Evolutionary conservation across 2,113 vertebrate genomes (phyloP), one percentile per base, ranked within the genome.

Genomic region (Gobiocypris rarus): DNA sequence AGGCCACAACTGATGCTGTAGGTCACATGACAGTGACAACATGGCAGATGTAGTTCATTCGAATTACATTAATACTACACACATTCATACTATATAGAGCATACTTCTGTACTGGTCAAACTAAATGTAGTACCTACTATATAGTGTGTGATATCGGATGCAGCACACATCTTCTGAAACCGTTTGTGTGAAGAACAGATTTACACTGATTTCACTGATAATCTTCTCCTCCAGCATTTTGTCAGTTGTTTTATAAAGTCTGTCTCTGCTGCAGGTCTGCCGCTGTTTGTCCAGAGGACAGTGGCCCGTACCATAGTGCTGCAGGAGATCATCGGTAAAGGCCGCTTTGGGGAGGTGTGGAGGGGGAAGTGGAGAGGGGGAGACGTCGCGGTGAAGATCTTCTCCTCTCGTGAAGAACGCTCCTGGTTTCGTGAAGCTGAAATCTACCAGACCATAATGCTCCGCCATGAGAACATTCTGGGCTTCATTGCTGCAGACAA

Each of bases 401-500:
- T 99, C 90, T 99, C 97, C 0, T 99, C 97, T 0, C 95, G 97
- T 0, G 97, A 99, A 90, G 97, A 99, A 13, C 95, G 97, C 0
- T 98, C 97, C 17, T 99, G 97, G 97, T 99, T 98, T 91, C 94
- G 97, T 78, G 97, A 98, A 58, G 97, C 97, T 0, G 97, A 99
- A 85, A 99, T 99, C 19, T 99, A 99, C 61, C 97, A 99, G 63
- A 99, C 97, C 0, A 97, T 98, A 22, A 99, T 99, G 97, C 91
- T 98, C 77, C 94, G 97, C 0, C 97, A 99, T 0, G 97, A 99
- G 87, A 98, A 98, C 91, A 99, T 99, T 86, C 92, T 98, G 80
- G 97, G 97, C 0, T 98, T 99, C 10, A 98, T 99, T 3, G 97
- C 97, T 0, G 97, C 97, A 0, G 97, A 99, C 87, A 99, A 99